Conservation (phyloP, 2,113 vertebrate genomes). For the Strix aluco region DNA sequence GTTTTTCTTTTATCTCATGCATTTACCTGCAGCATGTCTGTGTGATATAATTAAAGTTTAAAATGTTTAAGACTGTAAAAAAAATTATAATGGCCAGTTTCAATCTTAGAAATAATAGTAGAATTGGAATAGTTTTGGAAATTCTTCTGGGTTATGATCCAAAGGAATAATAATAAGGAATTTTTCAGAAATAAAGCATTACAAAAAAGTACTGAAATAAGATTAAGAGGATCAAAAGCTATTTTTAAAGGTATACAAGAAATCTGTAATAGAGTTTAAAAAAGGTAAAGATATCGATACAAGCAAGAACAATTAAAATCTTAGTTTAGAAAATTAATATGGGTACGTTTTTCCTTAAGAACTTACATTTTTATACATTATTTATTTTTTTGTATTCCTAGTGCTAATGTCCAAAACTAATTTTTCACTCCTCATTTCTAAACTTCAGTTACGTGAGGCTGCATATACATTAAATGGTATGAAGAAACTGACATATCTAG, state of each 20-base stretch:
- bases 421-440: neutral
- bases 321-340: neutral
- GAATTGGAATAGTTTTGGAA: neutral
- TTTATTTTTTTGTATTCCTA: neutral
- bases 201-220: neutral
- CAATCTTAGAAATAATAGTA: neutral
- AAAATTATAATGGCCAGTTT: neutral
- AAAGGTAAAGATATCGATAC: neutral
- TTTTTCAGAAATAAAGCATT: neutral
- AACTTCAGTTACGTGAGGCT: neutral
- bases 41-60: neutral
- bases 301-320: neutral
- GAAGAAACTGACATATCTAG: neutral
- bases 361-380: neutral
- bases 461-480: neutral
- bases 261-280: neutral
- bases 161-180: neutral
- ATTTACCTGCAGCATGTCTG: neutral
- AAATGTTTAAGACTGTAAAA: neutral
- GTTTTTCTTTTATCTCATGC: neutral
- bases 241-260: neutral
- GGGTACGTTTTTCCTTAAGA: neutral
- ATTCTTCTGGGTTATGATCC: neutral
- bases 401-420: neutral
- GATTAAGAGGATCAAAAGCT: neutral